phyloP scores from a whole-genome alignment of 1,140 invertebrate species.

The Drosophila pseudoobscura region DNA sequence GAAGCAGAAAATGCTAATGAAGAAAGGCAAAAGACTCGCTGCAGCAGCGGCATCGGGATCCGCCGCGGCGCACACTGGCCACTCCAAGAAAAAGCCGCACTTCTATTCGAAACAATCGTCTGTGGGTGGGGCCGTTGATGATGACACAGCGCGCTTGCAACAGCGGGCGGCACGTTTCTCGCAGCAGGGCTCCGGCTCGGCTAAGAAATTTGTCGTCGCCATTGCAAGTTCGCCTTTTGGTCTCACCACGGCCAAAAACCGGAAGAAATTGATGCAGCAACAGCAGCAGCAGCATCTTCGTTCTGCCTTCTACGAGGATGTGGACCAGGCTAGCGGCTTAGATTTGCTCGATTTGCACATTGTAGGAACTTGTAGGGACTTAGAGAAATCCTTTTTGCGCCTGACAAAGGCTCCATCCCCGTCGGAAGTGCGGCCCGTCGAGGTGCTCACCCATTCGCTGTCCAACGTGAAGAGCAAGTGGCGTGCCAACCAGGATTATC shows the following conservation, averaged over 20 bases:
- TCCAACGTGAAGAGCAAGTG: conserved; percentile 95
- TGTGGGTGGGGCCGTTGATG: conserved; percentile 86
- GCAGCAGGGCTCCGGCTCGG: conserved; percentile 74
- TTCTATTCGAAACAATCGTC: conserved; percentile 87
- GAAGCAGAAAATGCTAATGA: conserved; percentile 70
- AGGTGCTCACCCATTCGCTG: conserved; percentile 93
- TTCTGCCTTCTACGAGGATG: conserved; percentile 71
- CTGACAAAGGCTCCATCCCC: conserved; percentile 97
- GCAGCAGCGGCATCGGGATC: conserved; percentile 32
- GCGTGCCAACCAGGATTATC: conserved; percentile 95
- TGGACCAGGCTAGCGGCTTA: conserved; percentile 85
- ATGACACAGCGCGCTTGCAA: conserved; percentile 89
- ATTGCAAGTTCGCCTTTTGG: conserved; percentile 79
- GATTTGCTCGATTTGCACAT: conserved; percentile 94
- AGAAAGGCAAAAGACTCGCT: conserved; percentile 84
- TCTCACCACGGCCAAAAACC: conserved; percentile 78
- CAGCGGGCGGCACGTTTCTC: conserved; percentile 94
- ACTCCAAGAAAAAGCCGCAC: conserved; percentile 85
- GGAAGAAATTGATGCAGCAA: conserved; percentile 47
- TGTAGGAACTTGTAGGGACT: conserved; percentile 94
- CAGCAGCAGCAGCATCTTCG: conserved; percentile 41
- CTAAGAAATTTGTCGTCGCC: conserved; percentile 78
- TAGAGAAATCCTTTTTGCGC: conserved; percentile 97
- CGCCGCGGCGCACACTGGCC: conserved; percentile 12
- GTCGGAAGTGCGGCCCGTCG: conserved; percentile 93